Evolutionary conservation across 2,113 vertebrate species (phyloP).

Genomic region (Gnathonemus echidnorhynchus): DNA sequence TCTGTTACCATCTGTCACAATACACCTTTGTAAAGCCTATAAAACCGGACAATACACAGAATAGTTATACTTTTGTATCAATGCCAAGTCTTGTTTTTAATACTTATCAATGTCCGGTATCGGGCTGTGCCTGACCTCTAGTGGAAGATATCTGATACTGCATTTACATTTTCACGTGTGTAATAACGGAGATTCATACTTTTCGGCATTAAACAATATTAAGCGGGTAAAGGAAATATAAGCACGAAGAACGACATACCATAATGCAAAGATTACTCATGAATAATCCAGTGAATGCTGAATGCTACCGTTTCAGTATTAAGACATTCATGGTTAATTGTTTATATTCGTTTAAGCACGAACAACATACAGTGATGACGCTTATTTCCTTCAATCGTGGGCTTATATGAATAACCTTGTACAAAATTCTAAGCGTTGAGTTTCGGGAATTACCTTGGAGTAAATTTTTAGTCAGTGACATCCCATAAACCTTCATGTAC

Average conservation of each 20-base stretch:
- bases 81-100: neutral
- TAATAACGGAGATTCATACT: neutral
- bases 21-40: neutral
- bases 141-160: neutral
- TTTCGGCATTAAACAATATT: neutral
- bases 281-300: neutral
- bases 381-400: neutral
- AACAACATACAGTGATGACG: neutral
- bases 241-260: neutral
- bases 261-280: neutral
- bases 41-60: neutral
- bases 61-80: neutral
- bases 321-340: neutral
- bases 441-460: neutral
- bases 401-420: neutral
- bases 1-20: slow-evolving; percentile 7
- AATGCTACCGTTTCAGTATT: neutral
- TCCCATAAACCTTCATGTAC: neutral
- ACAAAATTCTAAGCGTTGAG: neutral
- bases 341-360: neutral
- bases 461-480: neutral
- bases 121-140: neutral
- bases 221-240: neutral
- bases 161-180: neutral
- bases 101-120: neutral